Evolutionary conservation across 2,888 invertebrate genomes (phyloP), one percentile per base, ranked within the genome.

Genomic region (Phorcus lineatus): DNA sequence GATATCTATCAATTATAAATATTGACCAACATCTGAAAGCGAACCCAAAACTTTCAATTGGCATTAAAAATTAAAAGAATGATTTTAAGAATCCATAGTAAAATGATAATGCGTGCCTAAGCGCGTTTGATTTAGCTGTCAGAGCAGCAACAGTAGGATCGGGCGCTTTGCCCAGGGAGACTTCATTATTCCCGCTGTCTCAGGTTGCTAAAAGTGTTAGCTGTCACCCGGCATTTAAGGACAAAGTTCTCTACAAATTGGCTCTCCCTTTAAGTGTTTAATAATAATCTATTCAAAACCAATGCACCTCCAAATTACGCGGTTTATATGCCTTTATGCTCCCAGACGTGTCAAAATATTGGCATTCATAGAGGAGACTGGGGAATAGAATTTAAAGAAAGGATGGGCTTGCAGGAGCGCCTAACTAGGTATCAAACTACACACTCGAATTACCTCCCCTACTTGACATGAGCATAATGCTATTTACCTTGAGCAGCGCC

Each of bases 371-470:
- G 36, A 31, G 19, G 19, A 36, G 70, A 36, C 70, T 40, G 36
- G 40, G 36, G 16, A 36, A 70, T 70, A 36, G 36, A 70, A 31
- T 11, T 17, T 9, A 19, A n/a, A 70, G 70, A 70, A 70, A 70
- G 70, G 70, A 17, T 31, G 36, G 31, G 17, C 70, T 31, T 70
- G 70, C 36, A 16, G 17, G 70, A 31, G 19, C 70, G 28, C 3
- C 70, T 70, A 70, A 70, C 70, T 36, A 70, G 70, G 70, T 70
- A 70, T 70, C 70, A 40, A 31, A 70, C n/a, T 70, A 70, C 70
- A 70, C 11, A n/a, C 36, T 31, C 70, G 16, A 17, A 28, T 70
- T 40, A 47, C 36, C 62, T 70, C 70, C 70, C 19, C 40, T 19
- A 31, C 70, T 70, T 70, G 70, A 70, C 70, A 70, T 70, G 36